Percentiles rank a stretch among this genome's conserved stretches.
Conservation (phyloP, 1,140 invertebrate genomes). For the Melipona quadrifasciata region DNA sequence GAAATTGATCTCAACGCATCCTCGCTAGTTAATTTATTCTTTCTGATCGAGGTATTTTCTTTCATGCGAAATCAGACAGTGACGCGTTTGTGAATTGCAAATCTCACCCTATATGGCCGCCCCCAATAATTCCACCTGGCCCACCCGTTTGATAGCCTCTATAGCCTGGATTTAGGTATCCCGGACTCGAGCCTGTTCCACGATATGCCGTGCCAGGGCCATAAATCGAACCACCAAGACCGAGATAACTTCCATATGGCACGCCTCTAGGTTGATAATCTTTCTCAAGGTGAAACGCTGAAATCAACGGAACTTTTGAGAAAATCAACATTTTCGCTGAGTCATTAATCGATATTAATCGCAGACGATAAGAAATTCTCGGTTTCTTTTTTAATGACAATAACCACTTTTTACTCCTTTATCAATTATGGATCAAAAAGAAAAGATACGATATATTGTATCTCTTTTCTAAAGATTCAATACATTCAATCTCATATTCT, state of each 20-base stretch:
- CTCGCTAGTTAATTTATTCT: not conserved
- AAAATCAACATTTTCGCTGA: not conserved
- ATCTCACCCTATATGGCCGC: slow-evolving; percentile 64
- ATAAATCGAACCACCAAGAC: slow-evolving; percentile 57
- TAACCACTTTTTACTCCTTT: not conserved
- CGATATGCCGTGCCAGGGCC: slow-evolving; percentile 55
- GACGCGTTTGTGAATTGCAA: not conserved
- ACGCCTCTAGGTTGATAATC: slow-evolving; percentile 56
- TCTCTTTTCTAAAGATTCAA: too few species aligned
- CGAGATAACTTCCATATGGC: slow-evolving; percentile 59
- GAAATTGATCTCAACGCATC: not conserved
- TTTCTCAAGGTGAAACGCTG: slow-evolving; percentile 66
- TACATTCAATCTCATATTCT: too few species aligned
- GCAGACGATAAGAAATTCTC: not conserved
- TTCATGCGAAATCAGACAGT: not conserved
- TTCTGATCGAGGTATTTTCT: not conserved
- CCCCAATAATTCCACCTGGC: slow-evolving; percentile 56
- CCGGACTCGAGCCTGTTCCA: slow-evolving; percentile 49
- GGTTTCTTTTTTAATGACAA: not conserved
- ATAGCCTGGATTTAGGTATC: slow-evolving; percentile 48
- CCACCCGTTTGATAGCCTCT: slow-evolving; percentile 51
- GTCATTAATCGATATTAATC: not conserved
- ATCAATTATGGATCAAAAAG: too few species aligned
- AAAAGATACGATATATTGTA: too few species aligned
- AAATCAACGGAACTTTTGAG: slow-evolving; percentile 46